Evolutionary conservation across 23 tunicate genomes (phyloP).

Genomic region (Halocynthia roretzi): DNA sequence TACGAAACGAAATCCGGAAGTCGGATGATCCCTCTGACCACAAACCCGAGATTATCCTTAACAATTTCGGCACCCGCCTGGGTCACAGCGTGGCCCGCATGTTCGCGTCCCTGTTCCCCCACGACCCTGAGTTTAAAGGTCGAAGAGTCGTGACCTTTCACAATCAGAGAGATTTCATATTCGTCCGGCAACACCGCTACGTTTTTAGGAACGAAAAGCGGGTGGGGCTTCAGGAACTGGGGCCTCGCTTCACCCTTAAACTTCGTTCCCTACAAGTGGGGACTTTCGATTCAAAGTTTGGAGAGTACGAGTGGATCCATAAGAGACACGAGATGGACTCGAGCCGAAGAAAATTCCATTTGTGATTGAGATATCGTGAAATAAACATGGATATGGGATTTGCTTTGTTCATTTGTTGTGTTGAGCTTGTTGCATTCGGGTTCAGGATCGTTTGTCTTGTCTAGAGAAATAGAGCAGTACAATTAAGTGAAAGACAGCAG

Average conservation of each 20-base stretch:
- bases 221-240: constrained; percentile 91
- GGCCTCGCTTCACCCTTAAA: constrained; percentile 92
- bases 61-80: constrained; percentile 79
- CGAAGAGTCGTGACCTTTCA: constrained; percentile 97
- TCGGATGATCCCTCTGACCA: constrained; percentile 67
- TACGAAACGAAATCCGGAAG: constrained; percentile 57
- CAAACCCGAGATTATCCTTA: constrained; percentile 89
- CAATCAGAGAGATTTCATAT: constrained; percentile 95
- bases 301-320: constrained; percentile 98
- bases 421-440: no score
- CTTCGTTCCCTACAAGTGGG: constrained; percentile 92
- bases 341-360: constrained; percentile 75
- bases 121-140: constrained; percentile 90
- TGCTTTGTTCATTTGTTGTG: no score
- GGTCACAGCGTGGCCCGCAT: constrained; percentile 91
- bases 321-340: constrained; percentile 92
- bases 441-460: no score
- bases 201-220: constrained; percentile 87
- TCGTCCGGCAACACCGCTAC: constrained; percentile 80
- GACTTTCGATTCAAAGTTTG: constrained; percentile 94
- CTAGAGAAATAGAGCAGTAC: no score
- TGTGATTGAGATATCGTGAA: constrained; percentile 5
- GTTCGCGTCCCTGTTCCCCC: constrained; percentile 90
- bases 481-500: no score
- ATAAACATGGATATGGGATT: no score